Conservation (phyloP, 2,888 invertebrate species). For the Chirona hameri region DNA sequence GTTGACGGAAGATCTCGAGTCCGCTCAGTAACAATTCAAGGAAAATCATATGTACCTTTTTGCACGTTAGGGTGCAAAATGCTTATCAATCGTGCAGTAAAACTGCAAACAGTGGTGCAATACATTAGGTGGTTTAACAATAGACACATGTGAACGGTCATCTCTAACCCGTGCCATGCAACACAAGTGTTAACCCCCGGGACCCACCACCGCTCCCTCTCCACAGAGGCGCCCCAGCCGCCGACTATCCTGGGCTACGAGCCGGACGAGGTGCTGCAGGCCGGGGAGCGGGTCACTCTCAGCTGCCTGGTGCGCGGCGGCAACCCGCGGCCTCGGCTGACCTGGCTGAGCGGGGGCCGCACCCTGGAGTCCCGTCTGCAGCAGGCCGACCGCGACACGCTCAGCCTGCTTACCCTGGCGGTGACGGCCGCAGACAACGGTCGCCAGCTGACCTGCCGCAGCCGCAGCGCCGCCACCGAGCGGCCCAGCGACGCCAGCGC, state of each 20-base stretch:
- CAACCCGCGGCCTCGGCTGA: neutral
- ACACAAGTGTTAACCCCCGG: too few relatives aligned
- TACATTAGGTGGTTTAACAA: too few relatives aligned
- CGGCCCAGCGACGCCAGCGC: conserved; percentile 49
- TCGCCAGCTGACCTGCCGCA: neutral
- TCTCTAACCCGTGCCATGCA: too few relatives aligned
- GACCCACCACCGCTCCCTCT: too few relatives aligned
- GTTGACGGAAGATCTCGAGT: too few relatives aligned
- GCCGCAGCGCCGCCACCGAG: conserved; percentile 56
- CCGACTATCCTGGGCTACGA: neutral
- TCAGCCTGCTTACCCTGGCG: neutral
- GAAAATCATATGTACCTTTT: too few relatives aligned
- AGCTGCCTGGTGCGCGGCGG: conserved; percentile 5
- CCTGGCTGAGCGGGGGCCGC: neutral
- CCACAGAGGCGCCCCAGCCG: neutral
- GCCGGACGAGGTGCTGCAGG: neutral
- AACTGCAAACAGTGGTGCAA: too few relatives aligned
- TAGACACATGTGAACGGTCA: too few relatives aligned
- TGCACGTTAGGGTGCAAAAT: too few relatives aligned
- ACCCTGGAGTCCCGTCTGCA: neutral
- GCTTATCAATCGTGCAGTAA: too few relatives aligned
- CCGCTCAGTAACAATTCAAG: too few relatives aligned
- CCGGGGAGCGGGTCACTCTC: neutral
- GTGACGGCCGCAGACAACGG: neutral
- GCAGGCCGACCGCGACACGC: neutral